Percentiles rank a stretch among this genome's conserved stretches.
Conservation (phyloP, 2,113 vertebrate genomes). For the Lates calcarifer region DNA sequence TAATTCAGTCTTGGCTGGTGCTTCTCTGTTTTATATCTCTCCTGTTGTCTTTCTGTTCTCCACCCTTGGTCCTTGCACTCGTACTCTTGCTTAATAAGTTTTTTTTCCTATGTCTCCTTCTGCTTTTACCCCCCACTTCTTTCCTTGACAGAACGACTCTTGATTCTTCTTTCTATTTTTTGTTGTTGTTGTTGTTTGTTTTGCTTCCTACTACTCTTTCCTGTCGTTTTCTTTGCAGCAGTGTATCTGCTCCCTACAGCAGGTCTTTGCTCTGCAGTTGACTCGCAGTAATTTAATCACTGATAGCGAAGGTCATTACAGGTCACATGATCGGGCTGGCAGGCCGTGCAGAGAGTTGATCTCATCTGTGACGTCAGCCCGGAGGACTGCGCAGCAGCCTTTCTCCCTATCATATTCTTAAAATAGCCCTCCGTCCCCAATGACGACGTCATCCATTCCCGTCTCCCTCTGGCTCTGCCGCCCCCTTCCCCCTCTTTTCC, state of each 20-base stretch:
- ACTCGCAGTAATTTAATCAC: slow-evolving; percentile 76
- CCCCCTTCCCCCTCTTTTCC: slow-evolving; percentile 12
- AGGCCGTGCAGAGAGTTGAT: slow-evolving; percentile 66
- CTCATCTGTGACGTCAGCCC: slow-evolving; percentile 74
- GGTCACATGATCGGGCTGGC: slow-evolving; percentile 67
- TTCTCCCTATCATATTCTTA: slow-evolving; percentile 65
- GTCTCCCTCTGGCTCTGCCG: slow-evolving; percentile 44
- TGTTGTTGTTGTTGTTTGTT: not conserved
- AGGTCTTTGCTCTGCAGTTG: slow-evolving; percentile 41
- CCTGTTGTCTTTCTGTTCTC: slow-evolving; percentile 56
- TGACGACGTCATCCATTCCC: slow-evolving; percentile 69
- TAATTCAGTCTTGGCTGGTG: slow-evolving; percentile 78
- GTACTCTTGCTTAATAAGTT: slow-evolving; percentile 58
- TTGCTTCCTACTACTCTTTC: not conserved
- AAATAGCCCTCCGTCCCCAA: slow-evolving; percentile 77
- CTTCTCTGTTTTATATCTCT: slow-evolving; percentile 59
- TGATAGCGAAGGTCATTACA: slow-evolving; percentile 70
- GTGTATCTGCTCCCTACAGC: slow-evolving; percentile 7
- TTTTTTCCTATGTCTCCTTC: slow-evolving; percentile 30
- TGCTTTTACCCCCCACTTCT: not conserved
- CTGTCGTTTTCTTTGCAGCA: not conserved
- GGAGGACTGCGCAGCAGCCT: slow-evolving; percentile 54
- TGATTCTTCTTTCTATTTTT: slow-evolving; percentile 8
- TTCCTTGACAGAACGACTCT: not conserved
- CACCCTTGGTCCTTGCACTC: slow-evolving; percentile 56